phyloP scores from a whole-genome alignment of 2,113 vertebrate species.

The Oncorhynchus gorbuscha region DNA sequence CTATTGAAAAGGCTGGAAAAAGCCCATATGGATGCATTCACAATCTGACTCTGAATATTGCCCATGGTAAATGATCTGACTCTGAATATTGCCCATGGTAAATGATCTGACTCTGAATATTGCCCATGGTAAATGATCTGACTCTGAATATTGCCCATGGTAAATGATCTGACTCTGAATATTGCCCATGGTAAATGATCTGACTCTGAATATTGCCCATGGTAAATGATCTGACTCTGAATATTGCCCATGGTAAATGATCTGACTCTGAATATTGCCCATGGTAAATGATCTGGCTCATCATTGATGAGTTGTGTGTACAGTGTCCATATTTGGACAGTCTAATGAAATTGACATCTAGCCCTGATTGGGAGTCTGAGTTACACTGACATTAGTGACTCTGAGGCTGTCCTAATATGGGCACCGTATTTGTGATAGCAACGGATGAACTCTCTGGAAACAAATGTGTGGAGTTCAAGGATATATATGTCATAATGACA shows the following conservation, averaged over 20 bases:
- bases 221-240: background rate
- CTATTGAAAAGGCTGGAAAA: background rate
- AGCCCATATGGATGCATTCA: background rate
- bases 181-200: background rate
- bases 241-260: background rate
- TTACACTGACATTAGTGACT: no score
- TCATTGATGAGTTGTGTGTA: no score
- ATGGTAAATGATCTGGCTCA: background rate
- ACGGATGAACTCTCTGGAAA: constrained; percentile 3
- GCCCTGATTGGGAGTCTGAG: no score
- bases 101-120: background rate
- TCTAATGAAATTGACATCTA: no score
- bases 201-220: background rate
- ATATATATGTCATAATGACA: constrained; percentile 23
- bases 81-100: constrained; percentile 2
- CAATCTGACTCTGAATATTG: background rate
- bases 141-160: constrained; percentile 2
- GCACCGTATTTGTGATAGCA: background rate
- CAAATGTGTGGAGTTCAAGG: background rate
- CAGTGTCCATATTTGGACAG: no score
- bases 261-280: background rate
- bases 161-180: background rate
- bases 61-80: background rate
- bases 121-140: background rate
- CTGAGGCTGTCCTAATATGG: no score